A percentile compares a stretch with the other conserved stretches of the same genome.
Evolutionary conservation across 2,888 invertebrate species (phyloP).

Genomic region (Noctua comes): DNA sequence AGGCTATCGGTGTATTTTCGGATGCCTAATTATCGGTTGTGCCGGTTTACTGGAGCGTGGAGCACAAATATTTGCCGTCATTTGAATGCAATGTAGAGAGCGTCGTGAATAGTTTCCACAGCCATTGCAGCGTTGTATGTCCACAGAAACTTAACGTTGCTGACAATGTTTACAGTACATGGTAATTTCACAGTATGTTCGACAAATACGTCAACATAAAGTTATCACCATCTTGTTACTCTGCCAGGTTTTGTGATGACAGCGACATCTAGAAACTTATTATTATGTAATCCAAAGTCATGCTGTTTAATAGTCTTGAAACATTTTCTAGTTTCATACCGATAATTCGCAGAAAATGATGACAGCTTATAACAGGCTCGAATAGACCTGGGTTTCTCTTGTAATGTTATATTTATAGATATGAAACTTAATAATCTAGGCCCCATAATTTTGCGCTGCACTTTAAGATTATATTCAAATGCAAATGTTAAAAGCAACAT

Average conservation of each 20-base stretch:
- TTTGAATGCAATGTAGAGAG: slow-evolving; percentile 64
- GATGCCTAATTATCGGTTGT: slow-evolving; percentile 64
- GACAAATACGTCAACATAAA: slow-evolving; percentile 11
- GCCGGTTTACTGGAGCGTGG: slow-evolving; percentile 58
- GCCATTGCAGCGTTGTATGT: slow-evolving; percentile 43
- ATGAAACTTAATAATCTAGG: slow-evolving; percentile 57
- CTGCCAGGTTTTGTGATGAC: slow-evolving; percentile 13
- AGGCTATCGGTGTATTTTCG: slow-evolving; percentile 57
- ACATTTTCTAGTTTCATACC: slow-evolving; percentile 36
- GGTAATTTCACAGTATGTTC: slow-evolving; percentile 28
- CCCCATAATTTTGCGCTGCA: slow-evolving; percentile 60
- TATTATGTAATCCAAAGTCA: slow-evolving; percentile 21
- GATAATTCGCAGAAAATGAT: slow-evolving; percentile 56
- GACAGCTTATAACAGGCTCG: slow-evolving; percentile 52
- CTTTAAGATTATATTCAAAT: slow-evolving; percentile 67
- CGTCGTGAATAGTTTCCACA: slow-evolving; percentile 59
- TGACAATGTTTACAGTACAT: slow-evolving; percentile 40
- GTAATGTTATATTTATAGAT: slow-evolving; percentile 55
- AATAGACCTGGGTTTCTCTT: slow-evolving; percentile 42
- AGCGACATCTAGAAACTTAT: slow-evolving; percentile 27
- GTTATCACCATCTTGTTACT: background rate
- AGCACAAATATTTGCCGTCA: slow-evolving; percentile 64
- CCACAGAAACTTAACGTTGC: slow-evolving; percentile 43
- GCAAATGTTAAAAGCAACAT: slow-evolving; percentile 67
- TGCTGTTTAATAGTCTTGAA: slow-evolving; percentile 15